A percentile compares a stretch with the other conserved stretches of the same genome.
Evolutionary conservation across 2,113 vertebrate genomes (phyloP).

Genomic region (Salvator merianae): DNA sequence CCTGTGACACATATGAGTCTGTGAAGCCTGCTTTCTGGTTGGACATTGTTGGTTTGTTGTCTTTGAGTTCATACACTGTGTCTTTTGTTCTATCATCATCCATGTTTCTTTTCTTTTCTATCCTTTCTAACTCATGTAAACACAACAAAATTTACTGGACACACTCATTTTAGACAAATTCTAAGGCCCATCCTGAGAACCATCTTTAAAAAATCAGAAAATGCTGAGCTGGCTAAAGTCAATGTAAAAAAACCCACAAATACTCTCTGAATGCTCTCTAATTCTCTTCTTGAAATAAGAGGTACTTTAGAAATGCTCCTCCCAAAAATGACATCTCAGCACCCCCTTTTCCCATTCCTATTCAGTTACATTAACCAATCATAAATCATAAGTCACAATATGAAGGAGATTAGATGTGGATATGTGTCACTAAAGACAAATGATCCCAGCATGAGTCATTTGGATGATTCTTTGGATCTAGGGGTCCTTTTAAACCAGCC

Average conservation of each 20-base stretch:
- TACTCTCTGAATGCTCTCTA: background rate
- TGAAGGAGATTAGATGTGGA: background rate
- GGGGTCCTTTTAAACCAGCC: background rate
- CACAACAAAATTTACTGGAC: background rate
- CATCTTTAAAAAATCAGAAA: background rate
- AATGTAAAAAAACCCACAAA: background rate
- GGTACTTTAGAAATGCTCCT: background rate
- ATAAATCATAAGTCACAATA: background rate
- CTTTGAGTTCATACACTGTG: conserved; percentile 1
- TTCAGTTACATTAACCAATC: background rate
- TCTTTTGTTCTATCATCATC: background rate
- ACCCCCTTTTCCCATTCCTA: background rate
- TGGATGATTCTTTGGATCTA: background rate
- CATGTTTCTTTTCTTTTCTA: conserved; percentile 2
- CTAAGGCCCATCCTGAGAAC: background rate
- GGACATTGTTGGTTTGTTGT: conserved; percentile 37
- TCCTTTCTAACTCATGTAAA: background rate
- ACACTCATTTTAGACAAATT: accelerated
- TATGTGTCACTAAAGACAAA: background rate
- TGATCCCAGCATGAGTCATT: background rate
- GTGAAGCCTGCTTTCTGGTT: conserved; percentile 64
- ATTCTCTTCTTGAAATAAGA: background rate
- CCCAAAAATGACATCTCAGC: background rate
- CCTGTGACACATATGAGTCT: conserved; percentile 67
- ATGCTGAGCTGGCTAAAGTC: background rate